Percentiles rank a stretch among this genome's conserved stretches.
phyloP scores from a whole-genome alignment of 2,113 vertebrate genomes.

The Pangasianodon hypophthalmus region DNA sequence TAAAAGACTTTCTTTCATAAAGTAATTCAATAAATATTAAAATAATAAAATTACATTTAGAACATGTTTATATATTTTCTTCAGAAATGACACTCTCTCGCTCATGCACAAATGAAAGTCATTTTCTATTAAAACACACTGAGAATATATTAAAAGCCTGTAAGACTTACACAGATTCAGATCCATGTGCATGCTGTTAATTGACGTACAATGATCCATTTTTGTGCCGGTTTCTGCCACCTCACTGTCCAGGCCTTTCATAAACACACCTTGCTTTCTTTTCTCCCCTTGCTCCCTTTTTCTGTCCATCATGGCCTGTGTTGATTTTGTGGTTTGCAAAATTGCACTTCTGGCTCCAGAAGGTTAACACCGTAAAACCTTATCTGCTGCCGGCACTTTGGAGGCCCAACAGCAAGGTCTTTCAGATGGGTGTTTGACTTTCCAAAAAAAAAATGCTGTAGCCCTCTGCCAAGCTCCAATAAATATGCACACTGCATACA shows the following conservation, averaged over 20 bases:
- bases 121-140: conserved; percentile 6
- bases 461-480: conserved; percentile 65
- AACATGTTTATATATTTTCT: neutral
- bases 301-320: conserved; percentile 74
- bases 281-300: conserved; percentile 45
- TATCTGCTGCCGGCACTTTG: conserved; percentile 86
- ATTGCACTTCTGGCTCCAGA: conserved; percentile 80
- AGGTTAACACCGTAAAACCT: conserved; percentile 79
- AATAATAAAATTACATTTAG: neutral
- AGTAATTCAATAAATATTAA: neutral
- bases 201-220: conserved; percentile 39
- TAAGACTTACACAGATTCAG: neutral
- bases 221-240: neutral
- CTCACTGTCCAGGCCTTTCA: conserved; percentile 34
- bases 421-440: conserved; percentile 82
- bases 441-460: conserved; percentile 76
- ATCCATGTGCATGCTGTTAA: neutral
- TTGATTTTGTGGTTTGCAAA: conserved; percentile 90
- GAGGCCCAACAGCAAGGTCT: conserved; percentile 83
- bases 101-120: neutral
- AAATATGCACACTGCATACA: conserved; percentile 51
- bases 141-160: neutral
- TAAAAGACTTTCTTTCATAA: neutral
- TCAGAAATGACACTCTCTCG: neutral
- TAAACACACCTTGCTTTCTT: conserved; percentile 51